These are phyloP conservation scores for Asbolus verrucosus DNA, from an alignment of 1,140 invertebrate genomes.

Conservation along the genomic window DNA sequence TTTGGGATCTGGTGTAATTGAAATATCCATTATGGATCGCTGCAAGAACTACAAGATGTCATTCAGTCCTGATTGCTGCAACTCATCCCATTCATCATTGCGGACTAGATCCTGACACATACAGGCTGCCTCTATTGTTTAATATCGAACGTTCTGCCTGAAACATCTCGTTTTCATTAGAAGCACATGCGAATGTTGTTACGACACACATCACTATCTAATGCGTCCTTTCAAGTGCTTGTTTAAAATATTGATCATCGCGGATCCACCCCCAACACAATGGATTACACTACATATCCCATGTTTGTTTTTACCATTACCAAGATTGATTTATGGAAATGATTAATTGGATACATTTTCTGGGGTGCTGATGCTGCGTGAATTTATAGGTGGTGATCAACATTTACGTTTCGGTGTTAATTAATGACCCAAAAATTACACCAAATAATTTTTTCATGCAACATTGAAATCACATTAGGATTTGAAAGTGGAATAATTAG, in stretches of 20 bases:
- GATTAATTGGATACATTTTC: slow-evolving; percentile 14
- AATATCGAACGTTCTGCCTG: slow-evolving; percentile 15
- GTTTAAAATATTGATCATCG: slow-evolving; percentile 6
- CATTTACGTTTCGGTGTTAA: neutral
- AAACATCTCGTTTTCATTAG: slow-evolving; percentile 39
- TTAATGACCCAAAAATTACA: slow-evolving; percentile 10
- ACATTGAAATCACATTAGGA: too few species aligned
- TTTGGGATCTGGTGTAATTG: slow-evolving; percentile 8
- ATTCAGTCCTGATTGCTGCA: slow-evolving; percentile 34
- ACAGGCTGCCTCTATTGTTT: slow-evolving; percentile 34
- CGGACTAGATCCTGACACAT: slow-evolving; percentile 27
- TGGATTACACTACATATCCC: neutral
- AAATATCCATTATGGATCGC: slow-evolving; percentile 20
- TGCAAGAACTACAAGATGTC: slow-evolving; percentile 39
- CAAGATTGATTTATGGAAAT: slow-evolving; percentile 11
- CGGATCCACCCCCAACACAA: neutral
- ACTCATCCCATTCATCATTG: slow-evolving; percentile 36
- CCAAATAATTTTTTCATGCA: neutral
- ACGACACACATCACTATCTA: slow-evolving; percentile 27
- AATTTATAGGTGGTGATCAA: too few species aligned
- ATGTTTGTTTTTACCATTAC: slow-evolving; percentile 2
- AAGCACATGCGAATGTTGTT: slow-evolving; percentile 12
- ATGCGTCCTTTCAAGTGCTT: slow-evolving; percentile 16
- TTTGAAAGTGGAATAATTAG: too few species aligned
- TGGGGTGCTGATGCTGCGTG: neutral